A percentile compares a stretch with the other conserved stretches of the same genome.
Evolutionary conservation across 2,888 invertebrate genomes (phyloP).

Genomic region (Rhamnusium bicolor): DNA sequence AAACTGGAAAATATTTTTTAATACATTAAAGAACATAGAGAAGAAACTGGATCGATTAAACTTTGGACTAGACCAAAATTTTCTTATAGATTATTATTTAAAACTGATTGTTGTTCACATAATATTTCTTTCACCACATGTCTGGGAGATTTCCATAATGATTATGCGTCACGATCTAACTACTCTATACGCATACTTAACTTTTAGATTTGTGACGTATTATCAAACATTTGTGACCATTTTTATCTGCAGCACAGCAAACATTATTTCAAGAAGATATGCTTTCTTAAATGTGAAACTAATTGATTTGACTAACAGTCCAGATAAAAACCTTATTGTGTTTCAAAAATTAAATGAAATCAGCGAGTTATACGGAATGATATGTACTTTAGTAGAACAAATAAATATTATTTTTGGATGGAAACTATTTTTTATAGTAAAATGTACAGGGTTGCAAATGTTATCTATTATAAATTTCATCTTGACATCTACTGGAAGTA

Average conservation of each 20-base stretch:
- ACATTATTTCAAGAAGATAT: not conserved
- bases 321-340: not conserved
- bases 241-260: not conserved
- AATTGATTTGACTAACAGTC: not conserved
- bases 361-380: not conserved
- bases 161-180: not conserved
- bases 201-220: not conserved
- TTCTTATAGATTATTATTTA: too few relatives aligned
- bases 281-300: not conserved
- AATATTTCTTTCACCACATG: not conserved
- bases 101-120: not conserved
- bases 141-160: not conserved
- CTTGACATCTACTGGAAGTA: too few relatives aligned
- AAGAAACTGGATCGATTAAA: not conserved
- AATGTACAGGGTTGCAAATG: not conserved
- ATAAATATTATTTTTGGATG: slow-evolving; percentile 17
- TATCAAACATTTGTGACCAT: not conserved
- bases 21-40: not conserved
- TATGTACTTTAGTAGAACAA: not conserved
- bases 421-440: not conserved
- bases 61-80: not conserved
- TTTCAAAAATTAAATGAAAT: not conserved
- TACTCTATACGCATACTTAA: not conserved
- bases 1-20: not conserved
- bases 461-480: too few relatives aligned